phyloP scores from a whole-genome alignment of 92 coral and sea anemone species.

The Diadumene lineata region DNA sequence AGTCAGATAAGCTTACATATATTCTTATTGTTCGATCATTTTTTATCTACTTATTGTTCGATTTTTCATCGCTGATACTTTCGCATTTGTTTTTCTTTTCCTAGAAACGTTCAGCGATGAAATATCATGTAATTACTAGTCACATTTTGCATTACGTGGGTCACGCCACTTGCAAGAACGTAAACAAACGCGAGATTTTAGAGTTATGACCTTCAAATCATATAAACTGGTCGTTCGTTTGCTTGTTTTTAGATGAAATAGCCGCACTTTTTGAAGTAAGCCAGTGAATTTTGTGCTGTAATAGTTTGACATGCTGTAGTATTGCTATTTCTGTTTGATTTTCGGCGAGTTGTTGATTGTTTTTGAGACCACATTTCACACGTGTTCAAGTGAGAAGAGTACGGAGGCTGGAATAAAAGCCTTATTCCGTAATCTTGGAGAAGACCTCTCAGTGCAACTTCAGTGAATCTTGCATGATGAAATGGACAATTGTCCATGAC shows the following conservation, averaged over 20 bases:
- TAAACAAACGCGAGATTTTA: no score
- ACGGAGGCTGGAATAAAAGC: slow-evolving; percentile 34
- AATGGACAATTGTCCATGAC: slow-evolving; percentile 57
- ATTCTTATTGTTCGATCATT: no score
- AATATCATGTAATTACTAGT: no score
- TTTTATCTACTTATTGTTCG: no score
- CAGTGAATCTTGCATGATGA: slow-evolving; percentile 36
- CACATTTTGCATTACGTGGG: no score
- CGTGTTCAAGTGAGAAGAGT: slow-evolving; percentile 36
- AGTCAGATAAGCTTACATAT: no score
- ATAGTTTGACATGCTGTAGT: neutral
- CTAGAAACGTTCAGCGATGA: no score
- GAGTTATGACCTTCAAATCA: neutral
- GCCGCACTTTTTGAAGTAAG: slow-evolving; percentile 10
- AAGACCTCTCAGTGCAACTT: slow-evolving; percentile 1
- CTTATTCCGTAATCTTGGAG: slow-evolving; percentile 22
- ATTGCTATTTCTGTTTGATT: slow-evolving; percentile 38
- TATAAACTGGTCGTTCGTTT: neutral
- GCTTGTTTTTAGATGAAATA: neutral
- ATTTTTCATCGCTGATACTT: no score
- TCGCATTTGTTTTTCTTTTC: no score
- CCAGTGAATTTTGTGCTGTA: neutral
- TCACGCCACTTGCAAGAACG: no score
- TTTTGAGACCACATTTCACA: slow-evolving; percentile 34
- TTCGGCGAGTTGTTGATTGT: slow-evolving; percentile 38